A percentile compares a stretch with the other conserved stretches of the same genome.
Evolutionary conservation across 2,113 vertebrate genomes (phyloP).

Genomic region (Megalops atlanticus): DNA sequence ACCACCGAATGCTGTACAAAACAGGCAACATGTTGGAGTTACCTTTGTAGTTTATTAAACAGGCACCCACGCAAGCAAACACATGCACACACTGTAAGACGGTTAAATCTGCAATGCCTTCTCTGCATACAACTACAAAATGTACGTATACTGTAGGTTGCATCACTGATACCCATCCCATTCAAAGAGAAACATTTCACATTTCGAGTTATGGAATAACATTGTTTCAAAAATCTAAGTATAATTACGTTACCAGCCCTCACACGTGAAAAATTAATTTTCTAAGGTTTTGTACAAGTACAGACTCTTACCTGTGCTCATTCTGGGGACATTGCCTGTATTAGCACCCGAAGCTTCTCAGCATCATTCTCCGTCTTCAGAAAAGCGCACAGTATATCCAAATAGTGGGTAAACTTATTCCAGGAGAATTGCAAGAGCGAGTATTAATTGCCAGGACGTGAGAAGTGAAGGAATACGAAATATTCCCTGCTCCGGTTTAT

Average conservation of each 20-base stretch:
- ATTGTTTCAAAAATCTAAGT: not conserved
- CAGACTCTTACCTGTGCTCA: slow-evolving; percentile 64
- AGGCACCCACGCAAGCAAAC: not conserved
- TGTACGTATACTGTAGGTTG: not conserved
- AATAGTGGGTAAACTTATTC: slow-evolving; percentile 28
- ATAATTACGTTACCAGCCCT: not conserved
- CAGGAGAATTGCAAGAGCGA: not conserved
- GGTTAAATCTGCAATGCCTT: not conserved
- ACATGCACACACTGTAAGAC: too few species aligned
- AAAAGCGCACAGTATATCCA: slow-evolving; percentile 1
- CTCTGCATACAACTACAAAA: not conserved
- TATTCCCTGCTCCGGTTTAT: not conserved
- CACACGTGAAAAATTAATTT: not conserved
- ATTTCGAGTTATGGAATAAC: not conserved
- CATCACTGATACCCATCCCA: not conserved
- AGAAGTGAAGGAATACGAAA: not conserved
- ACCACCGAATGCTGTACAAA: too few species aligned
- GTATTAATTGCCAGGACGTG: too few species aligned
- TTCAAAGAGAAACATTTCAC: not conserved
- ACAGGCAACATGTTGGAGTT: not conserved
- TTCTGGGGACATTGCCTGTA: slow-evolving; percentile 42
- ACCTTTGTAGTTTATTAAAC: not conserved
- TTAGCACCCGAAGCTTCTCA: not conserved
- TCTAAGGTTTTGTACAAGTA: not conserved
- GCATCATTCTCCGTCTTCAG: not conserved